Conservation (phyloP, 30 jellyfish, hydroid and myxozoan genomes). For the Sanderia malayensis region DNA sequence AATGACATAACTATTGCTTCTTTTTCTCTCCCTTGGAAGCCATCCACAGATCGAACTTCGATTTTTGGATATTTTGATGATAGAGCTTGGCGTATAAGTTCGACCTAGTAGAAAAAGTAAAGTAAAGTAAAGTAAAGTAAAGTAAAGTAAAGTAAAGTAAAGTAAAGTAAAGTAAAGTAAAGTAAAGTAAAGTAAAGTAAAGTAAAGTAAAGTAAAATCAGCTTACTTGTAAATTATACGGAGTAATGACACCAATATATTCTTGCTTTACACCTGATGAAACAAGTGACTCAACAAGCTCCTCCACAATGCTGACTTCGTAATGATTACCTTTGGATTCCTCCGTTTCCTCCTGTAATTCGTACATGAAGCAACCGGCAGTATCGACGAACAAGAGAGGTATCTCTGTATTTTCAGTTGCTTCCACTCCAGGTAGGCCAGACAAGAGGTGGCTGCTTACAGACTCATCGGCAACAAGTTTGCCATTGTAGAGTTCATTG, state of each 20-base stretch:
- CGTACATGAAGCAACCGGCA: slow-evolving; percentile 88
- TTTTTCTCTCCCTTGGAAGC: slow-evolving; percentile 97
- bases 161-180: too few relatives aligned
- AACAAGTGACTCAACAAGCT: slow-evolving; percentile 70
- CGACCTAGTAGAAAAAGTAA: slow-evolving; percentile 54
- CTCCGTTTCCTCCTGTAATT: slow-evolving; percentile 59
- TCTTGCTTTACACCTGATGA: slow-evolving; percentile 74
- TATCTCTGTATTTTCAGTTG: slow-evolving; percentile 60
- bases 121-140: slow-evolving; percentile 1
- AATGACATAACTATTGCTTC: slow-evolving; percentile 90
- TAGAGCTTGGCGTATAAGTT: slow-evolving; percentile 61
- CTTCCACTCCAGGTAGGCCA: slow-evolving; percentile 59
- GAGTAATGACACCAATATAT: slow-evolving; percentile 88
- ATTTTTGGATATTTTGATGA: slow-evolving; percentile 40
- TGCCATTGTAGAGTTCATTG: slow-evolving; percentile 53
- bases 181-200: too few relatives aligned
- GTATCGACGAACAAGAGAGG: slow-evolving; percentile 89
- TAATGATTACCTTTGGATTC: slow-evolving; percentile 86
- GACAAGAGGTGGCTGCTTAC: slow-evolving; percentile 70
- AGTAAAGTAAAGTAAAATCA: too few relatives aligned
- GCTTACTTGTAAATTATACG: slow-evolving; percentile 91
- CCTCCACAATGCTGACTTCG: slow-evolving; percentile 70
- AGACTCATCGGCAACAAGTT: slow-evolving; percentile 74
- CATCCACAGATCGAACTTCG: slow-evolving; percentile 93
- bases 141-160: too few relatives aligned